Evolutionary conservation across 2,113 vertebrate species (phyloP).

Genomic region (Aramus guarauna): DNA sequence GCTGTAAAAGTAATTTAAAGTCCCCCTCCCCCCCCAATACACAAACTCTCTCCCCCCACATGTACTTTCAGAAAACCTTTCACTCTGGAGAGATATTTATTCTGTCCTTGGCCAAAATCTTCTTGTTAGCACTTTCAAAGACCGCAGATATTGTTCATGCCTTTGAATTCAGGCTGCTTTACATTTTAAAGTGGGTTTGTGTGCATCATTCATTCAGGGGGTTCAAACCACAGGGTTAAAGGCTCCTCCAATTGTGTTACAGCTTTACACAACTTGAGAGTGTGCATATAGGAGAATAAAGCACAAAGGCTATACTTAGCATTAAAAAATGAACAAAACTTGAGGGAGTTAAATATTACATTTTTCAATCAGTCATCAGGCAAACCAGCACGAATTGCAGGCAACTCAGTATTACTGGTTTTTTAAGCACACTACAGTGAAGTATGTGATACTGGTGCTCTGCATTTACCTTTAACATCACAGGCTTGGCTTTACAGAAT

Average conservation of each 20-base stretch:
- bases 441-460: background rate
- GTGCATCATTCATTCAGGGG: background rate
- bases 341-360: background rate
- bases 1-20: background rate
- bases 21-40: background rate
- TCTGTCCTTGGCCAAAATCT: background rate
- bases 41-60: background rate
- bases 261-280: slow-evolving; percentile 21
- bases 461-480: background rate
- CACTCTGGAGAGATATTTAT: background rate
- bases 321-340: background rate
- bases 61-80: background rate
- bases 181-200: background rate
- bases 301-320: background rate
- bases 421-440: background rate
- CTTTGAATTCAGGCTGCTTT: slow-evolving; percentile 27
- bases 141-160: background rate
- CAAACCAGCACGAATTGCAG: background rate
- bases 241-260: slow-evolving; percentile 20
- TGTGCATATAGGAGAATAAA: background rate
- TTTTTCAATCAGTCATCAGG: background rate
- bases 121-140: background rate
- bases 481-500: background rate
- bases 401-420: background rate
- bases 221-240: slow-evolving; percentile 17